phyloP scores from a whole-genome alignment of 1,140 invertebrate genomes.

The Lepidurus apus region DNA sequence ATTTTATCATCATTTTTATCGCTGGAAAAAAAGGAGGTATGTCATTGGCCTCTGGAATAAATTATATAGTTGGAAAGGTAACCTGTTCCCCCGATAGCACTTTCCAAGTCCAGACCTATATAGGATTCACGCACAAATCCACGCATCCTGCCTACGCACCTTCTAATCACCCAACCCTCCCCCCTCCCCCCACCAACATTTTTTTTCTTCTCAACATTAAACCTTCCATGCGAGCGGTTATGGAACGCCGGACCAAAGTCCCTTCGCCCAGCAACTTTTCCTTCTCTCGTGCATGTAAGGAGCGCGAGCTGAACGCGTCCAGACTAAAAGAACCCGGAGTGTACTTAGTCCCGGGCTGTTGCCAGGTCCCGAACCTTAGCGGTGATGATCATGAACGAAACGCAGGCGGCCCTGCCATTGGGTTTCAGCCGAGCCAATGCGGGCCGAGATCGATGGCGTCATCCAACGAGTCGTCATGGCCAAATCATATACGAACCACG shows the following conservation, averaged over 20 bases:
- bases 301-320: not conserved
- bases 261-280: not conserved
- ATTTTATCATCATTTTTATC: too few relatives aligned
- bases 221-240: too few relatives aligned
- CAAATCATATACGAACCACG: conserved; percentile 10
- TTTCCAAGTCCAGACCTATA: too few relatives aligned
- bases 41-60: too few relatives aligned
- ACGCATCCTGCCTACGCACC: too few relatives aligned
- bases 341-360: conserved; percentile 4
- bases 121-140: too few relatives aligned
- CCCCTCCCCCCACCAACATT: too few relatives aligned
- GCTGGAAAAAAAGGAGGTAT: too few relatives aligned
- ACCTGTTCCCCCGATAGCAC: too few relatives aligned
- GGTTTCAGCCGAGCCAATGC: not conserved
- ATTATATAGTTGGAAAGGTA: too few relatives aligned
- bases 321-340: not conserved
- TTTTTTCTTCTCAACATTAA: too few relatives aligned
- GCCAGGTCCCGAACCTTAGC: not conserved
- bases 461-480: conserved; percentile 16
- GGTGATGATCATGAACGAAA: conserved; percentile 2
- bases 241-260: not conserved
- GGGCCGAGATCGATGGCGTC: not conserved
- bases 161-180: too few relatives aligned
- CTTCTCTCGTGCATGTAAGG: not conserved
- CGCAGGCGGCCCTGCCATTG: not conserved